Conservation (phyloP, 2,797 vertebrate species). For the Coregonus ussuriensis region DNA sequence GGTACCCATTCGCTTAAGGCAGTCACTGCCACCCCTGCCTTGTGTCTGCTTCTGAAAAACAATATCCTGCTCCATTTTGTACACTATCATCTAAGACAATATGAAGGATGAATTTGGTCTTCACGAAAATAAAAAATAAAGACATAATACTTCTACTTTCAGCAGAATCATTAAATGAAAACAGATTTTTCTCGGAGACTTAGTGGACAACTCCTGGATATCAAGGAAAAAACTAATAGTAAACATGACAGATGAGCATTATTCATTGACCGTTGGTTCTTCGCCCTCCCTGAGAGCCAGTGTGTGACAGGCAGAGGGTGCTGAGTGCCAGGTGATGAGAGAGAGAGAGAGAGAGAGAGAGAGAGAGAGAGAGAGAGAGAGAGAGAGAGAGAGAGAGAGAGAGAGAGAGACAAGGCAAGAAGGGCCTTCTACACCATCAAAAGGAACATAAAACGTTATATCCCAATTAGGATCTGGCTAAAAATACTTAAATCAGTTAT, state of each 20-base stretch:
- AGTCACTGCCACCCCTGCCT: background rate
- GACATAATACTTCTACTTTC: background rate
- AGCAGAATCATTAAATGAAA: background rate
- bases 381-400: too few relatives aligned
- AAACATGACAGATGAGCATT: background rate
- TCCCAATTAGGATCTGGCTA: too few relatives aligned
- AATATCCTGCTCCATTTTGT: background rate
- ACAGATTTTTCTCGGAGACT: background rate
- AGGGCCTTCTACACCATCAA: too few relatives aligned
- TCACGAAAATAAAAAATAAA: background rate
- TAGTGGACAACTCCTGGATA: background rate
- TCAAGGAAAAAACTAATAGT: background rate
- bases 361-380: slow-evolving; percentile 9
- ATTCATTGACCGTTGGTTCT: background rate
- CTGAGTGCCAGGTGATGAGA: slow-evolving; percentile 35
- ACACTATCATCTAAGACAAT: background rate
- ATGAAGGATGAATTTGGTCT: background rate
- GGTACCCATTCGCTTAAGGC: background rate
- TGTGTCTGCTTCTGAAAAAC: background rate
- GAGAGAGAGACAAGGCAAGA: too few relatives aligned
- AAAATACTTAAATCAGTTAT: too few relatives aligned
- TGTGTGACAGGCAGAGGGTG: slow-evolving; percentile 21
- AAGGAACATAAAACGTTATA: too few relatives aligned
- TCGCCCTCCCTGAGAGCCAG: background rate
- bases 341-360: background rate